phyloP scores from a whole-genome alignment of 2,113 vertebrate genomes.

The Pomatostomus ruficeps region DNA sequence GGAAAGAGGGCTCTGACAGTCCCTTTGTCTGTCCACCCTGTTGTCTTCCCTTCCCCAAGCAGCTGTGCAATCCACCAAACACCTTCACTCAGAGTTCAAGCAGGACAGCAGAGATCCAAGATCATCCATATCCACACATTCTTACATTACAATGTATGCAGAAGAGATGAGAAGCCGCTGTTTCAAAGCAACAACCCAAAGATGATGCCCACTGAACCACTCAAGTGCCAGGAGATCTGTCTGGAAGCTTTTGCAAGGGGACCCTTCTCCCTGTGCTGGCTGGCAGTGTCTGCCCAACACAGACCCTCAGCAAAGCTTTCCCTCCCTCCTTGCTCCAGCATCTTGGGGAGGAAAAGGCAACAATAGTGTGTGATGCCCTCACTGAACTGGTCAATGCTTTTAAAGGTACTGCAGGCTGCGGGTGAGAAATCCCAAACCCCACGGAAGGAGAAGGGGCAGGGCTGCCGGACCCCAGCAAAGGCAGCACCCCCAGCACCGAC shows the following conservation, averaged over 20 bases:
- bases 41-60: not conserved
- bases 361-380: accelerated
- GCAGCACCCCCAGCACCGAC: not conserved
- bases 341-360: not conserved
- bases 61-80: not conserved
- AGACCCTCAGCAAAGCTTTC: not conserved
- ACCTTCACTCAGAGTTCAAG: not conserved
- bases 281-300: not conserved
- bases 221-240: accelerated
- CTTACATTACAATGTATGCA: not conserved
- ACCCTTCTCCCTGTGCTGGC: accelerated
- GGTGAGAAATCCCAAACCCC: too few relatives aligned
- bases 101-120: not conserved
- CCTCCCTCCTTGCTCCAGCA: not conserved
- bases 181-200: not conserved
- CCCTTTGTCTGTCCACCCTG: not conserved
- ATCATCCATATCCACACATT: not conserved
- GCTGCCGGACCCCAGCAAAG: not conserved
- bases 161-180: not conserved
- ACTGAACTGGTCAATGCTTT: not conserved
- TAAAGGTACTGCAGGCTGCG: not conserved
- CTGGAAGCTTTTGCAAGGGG: not conserved
- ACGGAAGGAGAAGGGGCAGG: not conserved
- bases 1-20: not conserved
- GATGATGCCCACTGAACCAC: not conserved